Evolutionary conservation across 1,140 invertebrate genomes (phyloP).

Genomic region (Hermetia illucens): DNA sequence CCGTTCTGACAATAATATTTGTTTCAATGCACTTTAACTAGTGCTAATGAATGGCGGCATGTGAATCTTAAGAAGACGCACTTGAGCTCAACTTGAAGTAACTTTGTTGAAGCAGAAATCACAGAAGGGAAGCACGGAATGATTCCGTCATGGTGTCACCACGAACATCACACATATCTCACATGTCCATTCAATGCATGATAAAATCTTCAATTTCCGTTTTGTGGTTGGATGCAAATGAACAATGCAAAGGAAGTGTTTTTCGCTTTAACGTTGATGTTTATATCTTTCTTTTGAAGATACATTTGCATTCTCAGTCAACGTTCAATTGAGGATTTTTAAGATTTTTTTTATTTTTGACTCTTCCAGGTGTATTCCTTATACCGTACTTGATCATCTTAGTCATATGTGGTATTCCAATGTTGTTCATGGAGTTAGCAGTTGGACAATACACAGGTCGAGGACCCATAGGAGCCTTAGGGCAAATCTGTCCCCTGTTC

Average conservation of each 20-base stretch:
- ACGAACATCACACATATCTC: no score
- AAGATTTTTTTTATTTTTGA: slow-evolving; percentile 10
- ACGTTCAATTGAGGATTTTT: background rate
- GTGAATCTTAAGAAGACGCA: no score
- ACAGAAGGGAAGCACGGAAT: no score
- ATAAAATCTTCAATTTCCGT: slow-evolving; percentile 1
- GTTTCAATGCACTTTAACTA: no score
- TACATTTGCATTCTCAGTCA: background rate
- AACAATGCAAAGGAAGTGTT: background rate
- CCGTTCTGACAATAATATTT: no score
- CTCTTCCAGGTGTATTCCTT: slow-evolving; percentile 59
- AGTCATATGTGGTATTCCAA: slow-evolving; percentile 60
- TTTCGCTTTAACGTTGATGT: background rate
- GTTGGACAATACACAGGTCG: slow-evolving; percentile 68
- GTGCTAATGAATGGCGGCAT: no score
- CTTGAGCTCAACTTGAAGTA: no score
- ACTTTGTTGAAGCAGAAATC: no score
- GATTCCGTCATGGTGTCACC: no score
- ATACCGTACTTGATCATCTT: slow-evolving; percentile 73
- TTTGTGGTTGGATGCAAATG: background rate
- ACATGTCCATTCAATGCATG: no score
- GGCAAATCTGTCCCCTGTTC: slow-evolving; percentile 69
- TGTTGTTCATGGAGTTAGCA: slow-evolving; percentile 74
- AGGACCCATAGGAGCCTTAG: slow-evolving; percentile 66
- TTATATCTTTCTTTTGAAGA: background rate